Evolutionary conservation across 2,888 invertebrate genomes (phyloP).

Genomic region (Ophonus ardosiacus): DNA sequence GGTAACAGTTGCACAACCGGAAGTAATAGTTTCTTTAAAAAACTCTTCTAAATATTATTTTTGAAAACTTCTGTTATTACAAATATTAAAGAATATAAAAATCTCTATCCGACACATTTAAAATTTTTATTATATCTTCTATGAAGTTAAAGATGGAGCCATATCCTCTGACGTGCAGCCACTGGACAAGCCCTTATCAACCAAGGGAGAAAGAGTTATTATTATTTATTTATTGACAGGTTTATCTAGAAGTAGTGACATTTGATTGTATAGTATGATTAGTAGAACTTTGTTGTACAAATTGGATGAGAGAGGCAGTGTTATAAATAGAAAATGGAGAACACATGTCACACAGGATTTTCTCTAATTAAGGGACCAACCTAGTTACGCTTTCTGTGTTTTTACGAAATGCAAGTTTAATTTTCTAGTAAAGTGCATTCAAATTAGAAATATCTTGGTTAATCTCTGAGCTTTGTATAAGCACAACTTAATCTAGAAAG

Average conservation of each 20-base stretch:
- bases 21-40: no score
- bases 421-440: not conserved
- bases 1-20: no score
- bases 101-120: no score
- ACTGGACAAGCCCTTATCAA: not conserved
- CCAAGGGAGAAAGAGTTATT: not conserved
- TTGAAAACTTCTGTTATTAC: no score
- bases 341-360: constrained; percentile 13
- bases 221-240: constrained; percentile 3
- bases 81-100: no score
- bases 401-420: not conserved
- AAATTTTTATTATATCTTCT: no score
- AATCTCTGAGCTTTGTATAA: not conserved
- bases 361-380: constrained; percentile 5
- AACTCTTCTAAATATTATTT: no score
- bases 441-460: not conserved
- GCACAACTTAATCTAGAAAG: not conserved
- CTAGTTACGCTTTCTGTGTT: not conserved
- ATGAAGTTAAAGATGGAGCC: no score
- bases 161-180: no score
- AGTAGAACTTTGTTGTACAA: no score
- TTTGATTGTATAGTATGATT: not conserved
- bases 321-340: not conserved
- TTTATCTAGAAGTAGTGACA: not conserved
- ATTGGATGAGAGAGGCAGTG: not conserved